Conservation (phyloP, 1,140 invertebrate species). For the Portunus trituberculatus region DNA sequence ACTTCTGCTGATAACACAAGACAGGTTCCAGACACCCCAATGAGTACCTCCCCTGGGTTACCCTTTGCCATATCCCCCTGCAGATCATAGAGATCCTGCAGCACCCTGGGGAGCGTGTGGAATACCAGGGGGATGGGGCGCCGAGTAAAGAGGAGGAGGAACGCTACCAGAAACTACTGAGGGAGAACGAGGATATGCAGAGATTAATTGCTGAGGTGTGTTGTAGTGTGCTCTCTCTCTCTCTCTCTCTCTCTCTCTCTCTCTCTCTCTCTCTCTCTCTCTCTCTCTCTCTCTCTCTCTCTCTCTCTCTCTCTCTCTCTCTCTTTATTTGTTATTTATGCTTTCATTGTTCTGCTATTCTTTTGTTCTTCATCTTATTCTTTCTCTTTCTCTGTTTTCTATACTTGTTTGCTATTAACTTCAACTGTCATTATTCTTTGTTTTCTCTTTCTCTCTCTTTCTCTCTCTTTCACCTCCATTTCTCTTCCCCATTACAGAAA, state of each 20-base stretch:
- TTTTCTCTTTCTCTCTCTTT: neutral
- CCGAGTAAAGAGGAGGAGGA: slow-evolving; percentile 96
- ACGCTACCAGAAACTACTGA: slow-evolving; percentile 93
- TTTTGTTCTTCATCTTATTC: neutral
- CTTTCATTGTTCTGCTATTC: too few relatives aligned
- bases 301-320: neutral
- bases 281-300: neutral
- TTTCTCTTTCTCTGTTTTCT: neutral
- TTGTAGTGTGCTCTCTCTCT: neutral
- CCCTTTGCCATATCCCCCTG: neutral
- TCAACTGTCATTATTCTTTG: too few relatives aligned
- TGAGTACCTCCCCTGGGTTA: too few relatives aligned
- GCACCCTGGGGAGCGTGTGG: slow-evolving; percentile 79
- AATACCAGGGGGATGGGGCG: slow-evolving; percentile 88
- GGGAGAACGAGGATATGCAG: slow-evolving; percentile 97
- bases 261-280: neutral
- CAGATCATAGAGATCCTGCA: slow-evolving; percentile 79
- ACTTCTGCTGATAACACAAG: too few relatives aligned
- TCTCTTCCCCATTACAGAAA: slow-evolving; percentile 84
- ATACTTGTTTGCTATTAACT: neutral
- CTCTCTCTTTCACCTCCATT: neutral
- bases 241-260: neutral
- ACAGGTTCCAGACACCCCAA: too few relatives aligned
- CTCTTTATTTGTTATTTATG: neutral
- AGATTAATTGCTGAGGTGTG: slow-evolving; percentile 94